Evolutionary conservation across 2,888 invertebrate species (phyloP).

Genomic region (Drosophila nigritarsus): DNA sequence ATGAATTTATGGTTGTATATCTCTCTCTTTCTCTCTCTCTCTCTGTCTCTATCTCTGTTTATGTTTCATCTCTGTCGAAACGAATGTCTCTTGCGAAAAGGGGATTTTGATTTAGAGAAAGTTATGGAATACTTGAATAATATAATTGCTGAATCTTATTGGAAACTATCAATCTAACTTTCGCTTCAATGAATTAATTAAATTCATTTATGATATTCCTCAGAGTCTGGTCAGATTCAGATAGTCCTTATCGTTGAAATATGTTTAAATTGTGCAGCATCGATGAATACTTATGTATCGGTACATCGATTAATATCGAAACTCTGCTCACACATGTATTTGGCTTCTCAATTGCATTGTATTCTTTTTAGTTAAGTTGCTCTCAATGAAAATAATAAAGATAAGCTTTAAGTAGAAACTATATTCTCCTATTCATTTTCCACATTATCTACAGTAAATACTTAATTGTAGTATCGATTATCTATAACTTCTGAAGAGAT

Average conservation of each 20-base stretch:
- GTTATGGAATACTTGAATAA: not conserved
- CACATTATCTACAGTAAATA: not conserved
- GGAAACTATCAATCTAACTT: not conserved
- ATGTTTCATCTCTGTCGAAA: not conserved
- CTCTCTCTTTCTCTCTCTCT: not conserved
- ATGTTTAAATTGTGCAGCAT: no score
- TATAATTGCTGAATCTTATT: not conserved
- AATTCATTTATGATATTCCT: not conserved
- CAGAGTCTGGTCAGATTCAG: not conserved
- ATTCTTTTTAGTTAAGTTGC: no score
- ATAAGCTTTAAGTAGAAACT: no score
- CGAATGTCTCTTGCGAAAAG: not conserved
- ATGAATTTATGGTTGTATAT: not conserved
- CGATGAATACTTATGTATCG: no score
- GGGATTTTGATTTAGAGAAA: no score
- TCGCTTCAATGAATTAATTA: not conserved
- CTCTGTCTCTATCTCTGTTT: not conserved
- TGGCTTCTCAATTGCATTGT: no score
- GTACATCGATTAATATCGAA: no score
- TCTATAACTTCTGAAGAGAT: not conserved
- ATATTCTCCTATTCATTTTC: no score
- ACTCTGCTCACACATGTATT: no score
- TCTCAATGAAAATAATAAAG: no score
- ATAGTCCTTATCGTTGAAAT: not conserved
- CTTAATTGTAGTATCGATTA: not conserved